These are phyloP conservation scores for Zootoca vivipara DNA, from an alignment of 2,113 vertebrate genomes.

Conservation along the genomic window DNA sequence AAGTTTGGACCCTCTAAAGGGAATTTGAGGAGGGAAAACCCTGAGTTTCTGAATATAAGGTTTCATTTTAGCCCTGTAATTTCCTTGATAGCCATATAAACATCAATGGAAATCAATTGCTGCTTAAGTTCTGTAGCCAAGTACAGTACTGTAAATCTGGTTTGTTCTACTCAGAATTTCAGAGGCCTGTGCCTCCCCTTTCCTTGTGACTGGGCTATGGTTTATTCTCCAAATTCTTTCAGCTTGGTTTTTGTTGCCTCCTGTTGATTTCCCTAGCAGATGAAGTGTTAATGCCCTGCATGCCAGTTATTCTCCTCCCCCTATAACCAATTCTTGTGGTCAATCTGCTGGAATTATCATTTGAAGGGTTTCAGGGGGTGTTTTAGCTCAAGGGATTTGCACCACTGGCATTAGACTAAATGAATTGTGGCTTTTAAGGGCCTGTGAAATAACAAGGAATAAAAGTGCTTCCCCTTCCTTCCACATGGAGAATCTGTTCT, in stretches of 20 bases:
- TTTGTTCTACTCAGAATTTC: neutral
- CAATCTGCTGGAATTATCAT: constrained; percentile 18
- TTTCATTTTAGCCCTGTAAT: neutral
- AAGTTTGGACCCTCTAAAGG: neutral
- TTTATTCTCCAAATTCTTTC: neutral
- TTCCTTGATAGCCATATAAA: neutral
- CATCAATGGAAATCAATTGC: neutral
- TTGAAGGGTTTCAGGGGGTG: constrained; percentile 12
- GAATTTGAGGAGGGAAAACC: neutral
- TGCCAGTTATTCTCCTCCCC: neutral
- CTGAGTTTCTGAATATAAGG: neutral
- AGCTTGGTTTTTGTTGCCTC: neutral
- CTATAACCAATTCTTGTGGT: neutral
- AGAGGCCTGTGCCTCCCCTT: neutral
- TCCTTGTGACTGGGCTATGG: neutral
- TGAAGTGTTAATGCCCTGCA: neutral
- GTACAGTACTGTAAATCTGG: neutral
- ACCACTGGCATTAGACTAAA: constrained; percentile 14
- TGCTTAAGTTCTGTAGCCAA: neutral
- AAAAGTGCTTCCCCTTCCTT: neutral
- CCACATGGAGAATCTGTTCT: neutral
- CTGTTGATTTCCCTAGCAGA: neutral
- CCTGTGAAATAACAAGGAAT: neutral
- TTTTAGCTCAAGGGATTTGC: constrained; percentile 15
- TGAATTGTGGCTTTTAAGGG: neutral